Conservation (phyloP, 1,140 invertebrate species). For the Zelostemma sp. region DNA sequence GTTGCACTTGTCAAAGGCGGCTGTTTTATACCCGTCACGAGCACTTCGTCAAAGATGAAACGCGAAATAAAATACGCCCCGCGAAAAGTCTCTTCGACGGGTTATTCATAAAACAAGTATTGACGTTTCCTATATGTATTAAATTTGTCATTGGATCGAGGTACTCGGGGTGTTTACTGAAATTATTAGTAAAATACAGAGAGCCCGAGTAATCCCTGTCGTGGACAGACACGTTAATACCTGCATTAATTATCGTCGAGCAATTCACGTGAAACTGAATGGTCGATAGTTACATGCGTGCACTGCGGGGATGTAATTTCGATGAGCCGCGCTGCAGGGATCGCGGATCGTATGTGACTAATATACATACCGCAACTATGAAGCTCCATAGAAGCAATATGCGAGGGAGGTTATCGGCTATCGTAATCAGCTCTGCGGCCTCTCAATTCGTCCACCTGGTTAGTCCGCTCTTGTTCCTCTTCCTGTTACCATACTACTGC, state of each 20-base stretch:
- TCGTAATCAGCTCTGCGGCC: slow-evolving; percentile 48
- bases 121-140: slow-evolving; percentile 30
- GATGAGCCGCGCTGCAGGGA: slow-evolving; percentile 9
- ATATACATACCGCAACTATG: slow-evolving; percentile 40
- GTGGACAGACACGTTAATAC: slow-evolving; percentile 39
- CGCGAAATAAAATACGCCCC: slow-evolving; percentile 30
- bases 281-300: slow-evolving; percentile 28
- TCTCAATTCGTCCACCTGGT: slow-evolving; percentile 35
- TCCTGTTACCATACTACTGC: slow-evolving; percentile 28
- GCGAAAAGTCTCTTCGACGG: slow-evolving; percentile 1
- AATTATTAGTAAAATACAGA: slow-evolving; percentile 41
- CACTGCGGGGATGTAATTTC: slow-evolving; percentile 22
- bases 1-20: no score
- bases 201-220: slow-evolving; percentile 31
- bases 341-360: slow-evolving; percentile 22
- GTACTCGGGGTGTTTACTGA: slow-evolving; percentile 34
- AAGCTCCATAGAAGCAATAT: slow-evolving; percentile 40
- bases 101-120: slow-evolving; percentile 28
- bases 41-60: background rate
- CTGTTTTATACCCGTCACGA: no score
- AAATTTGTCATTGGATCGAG: slow-evolving; percentile 25
- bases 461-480: slow-evolving; percentile 42
- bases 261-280: slow-evolving; percentile 39
- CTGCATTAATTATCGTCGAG: slow-evolving; percentile 45
- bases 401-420: slow-evolving; percentile 42